Evolutionary conservation across 2,113 vertebrate genomes (phyloP), one percentile per base, ranked within the genome.

Genomic region (Natator depressus): DNA sequence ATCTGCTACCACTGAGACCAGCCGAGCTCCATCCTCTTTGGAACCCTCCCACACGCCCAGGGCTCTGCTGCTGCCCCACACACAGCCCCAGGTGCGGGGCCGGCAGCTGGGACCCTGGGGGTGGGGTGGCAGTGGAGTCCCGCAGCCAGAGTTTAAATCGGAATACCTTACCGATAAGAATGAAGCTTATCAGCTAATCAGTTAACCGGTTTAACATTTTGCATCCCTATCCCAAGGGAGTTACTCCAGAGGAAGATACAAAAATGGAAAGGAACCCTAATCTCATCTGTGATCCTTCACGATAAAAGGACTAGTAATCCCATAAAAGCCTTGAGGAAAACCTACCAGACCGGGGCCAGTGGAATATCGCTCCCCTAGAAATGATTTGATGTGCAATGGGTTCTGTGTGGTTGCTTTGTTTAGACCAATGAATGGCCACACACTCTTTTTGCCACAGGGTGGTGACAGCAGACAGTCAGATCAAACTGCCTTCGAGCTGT

Each of bases 361-460:
- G 22, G 24, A 29, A 25, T 27, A 47, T 78, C 42, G 42, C 46
- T 13, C 22, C n/a, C 13, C 75, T 47, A 27, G 5, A 78, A 78
- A 78, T 47, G 11, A 13, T 47, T 46, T 78, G 42, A 27, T 5
- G 10, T 2, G 5, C 1, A 0, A 3, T 6, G 14, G 1, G 13
- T 42, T 24, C 42, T 50, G 38, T 47, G 4, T 80, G n/a, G n/a
- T 11, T 29, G 27, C 17, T 1, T 47, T 8, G 47, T 47, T 13
- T 38, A 78, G 54, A 16, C 46, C 14, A 38, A 16, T 29, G 53
- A n/a, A n/a, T 53, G 49, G 46, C 76, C 38, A 22, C 24, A 59
- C 5, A 75, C n/a, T 7, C 46, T 85, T n/a, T 85, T 31, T 82
- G 82, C 57, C 53, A 85, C 53, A 81, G 76, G n/a, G 53, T 82